Evolutionary conservation across 2,888 invertebrate species (phyloP).

Genomic region (Antheraea yamamai): DNA sequence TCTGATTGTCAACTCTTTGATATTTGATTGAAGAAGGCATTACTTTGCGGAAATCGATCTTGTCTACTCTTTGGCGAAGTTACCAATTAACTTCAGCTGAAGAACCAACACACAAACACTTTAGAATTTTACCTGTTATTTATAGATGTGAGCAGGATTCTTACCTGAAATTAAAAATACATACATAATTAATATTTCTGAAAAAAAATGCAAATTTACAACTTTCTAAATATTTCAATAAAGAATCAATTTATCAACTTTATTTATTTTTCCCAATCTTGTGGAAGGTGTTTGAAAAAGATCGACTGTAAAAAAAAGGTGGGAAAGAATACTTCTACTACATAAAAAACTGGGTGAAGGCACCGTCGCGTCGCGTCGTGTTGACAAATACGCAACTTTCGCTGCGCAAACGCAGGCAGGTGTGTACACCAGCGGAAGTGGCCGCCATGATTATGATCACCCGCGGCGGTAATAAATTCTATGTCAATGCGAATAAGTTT

Average conservation of each 20-base stretch:
- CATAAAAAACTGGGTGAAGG: slow-evolving; percentile 11
- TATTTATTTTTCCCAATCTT: background rate
- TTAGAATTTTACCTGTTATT: background rate
- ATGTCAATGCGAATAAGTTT: slow-evolving; percentile 32
- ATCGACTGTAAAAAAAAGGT: background rate
- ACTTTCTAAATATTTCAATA: background rate
- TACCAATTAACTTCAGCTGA: background rate
- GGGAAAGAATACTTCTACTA: background rate
- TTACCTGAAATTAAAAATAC: background rate
- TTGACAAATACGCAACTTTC: slow-evolving; percentile 74
- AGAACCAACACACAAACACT: background rate
- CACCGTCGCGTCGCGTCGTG: slow-evolving; percentile 32
- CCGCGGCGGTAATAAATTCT: slow-evolving; percentile 49
- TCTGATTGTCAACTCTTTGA: no score
- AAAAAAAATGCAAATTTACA: background rate
- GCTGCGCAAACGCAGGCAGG: slow-evolving; percentile 64
- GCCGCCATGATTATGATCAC: slow-evolving; percentile 42
- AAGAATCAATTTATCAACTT: background rate
- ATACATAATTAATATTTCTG: background rate
- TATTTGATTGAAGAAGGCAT: no score
- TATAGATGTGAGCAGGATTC: background rate
- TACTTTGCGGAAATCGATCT: no score
- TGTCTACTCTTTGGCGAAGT: no score
- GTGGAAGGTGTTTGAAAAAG: background rate
- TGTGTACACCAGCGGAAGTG: slow-evolving; percentile 44